These are phyloP conservation scores for Aldrovandia affinis DNA, from an alignment of 2,797 vertebrate species.

Conservation along the genomic window DNA sequence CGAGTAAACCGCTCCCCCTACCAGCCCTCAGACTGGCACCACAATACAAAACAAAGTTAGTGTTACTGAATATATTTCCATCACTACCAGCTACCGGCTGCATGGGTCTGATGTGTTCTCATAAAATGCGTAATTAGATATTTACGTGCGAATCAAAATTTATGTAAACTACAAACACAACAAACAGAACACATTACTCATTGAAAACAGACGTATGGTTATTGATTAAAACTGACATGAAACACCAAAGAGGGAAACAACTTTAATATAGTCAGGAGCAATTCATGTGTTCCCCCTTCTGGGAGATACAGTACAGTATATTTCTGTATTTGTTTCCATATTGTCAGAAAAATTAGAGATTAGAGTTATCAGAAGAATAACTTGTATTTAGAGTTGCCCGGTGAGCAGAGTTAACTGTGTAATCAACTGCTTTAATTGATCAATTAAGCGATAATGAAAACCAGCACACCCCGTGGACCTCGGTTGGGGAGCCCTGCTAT, in stretches of 20 bases:
- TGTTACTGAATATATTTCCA: background rate
- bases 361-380: background rate
- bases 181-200: background rate
- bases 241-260: background rate
- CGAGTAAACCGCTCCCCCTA: constrained; percentile 64
- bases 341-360: background rate
- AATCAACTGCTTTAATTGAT: too few species aligned
- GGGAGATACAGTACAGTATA: background rate
- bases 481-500: background rate
- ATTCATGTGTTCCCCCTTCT: background rate
- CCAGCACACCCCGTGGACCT: background rate
- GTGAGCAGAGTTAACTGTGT: too few species aligned
- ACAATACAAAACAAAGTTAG: constrained; percentile 54
- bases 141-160: background rate
- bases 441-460: too few species aligned
- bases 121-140: background rate
- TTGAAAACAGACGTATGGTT: background rate
- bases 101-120: background rate
- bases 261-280: background rate
- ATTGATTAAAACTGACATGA: background rate
- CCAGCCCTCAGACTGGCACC: constrained; percentile 53
- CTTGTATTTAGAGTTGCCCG: background rate
- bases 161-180: background rate
- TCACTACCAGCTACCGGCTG: background rate
- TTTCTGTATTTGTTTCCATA: background rate